Base-by-base conservation (phyloP, 2,113 vertebrate species). In the Zingel zingel region DNA sequence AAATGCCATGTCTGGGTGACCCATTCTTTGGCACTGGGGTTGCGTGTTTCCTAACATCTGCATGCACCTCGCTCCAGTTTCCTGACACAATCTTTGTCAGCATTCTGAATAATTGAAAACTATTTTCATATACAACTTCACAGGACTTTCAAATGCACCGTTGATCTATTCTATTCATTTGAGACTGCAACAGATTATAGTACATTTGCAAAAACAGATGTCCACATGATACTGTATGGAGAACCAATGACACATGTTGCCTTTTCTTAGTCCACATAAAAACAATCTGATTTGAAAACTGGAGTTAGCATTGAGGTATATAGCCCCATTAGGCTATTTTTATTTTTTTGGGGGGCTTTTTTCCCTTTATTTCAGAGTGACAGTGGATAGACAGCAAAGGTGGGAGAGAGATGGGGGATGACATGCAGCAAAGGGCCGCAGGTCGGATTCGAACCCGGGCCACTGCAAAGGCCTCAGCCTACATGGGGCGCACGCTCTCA, bases 201-300 rank as follows among this genome's bases (percentile, higher is more conserved):
- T 21, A 58, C 30, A 77, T 70, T 68, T 78, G 51, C 47, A 56
- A 72, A 82, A 57, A 45, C n/a, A 73, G 25, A 68, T 79, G 78
- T 53, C 19, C 68, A 65, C 48, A 83, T 77, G 54, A 82, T 36
- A 50, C 33, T 61, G 3, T 12, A n/a, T 15, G 18, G 57, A 57
- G 30, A 83, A 81, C 13, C 51, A 59, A 6, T 68, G 54, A 67
- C 68, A 81, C 66, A 81, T 81, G 73, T 62, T 75, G 61, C 58
- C 33, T 67, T 33, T 74, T 71, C 57, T 76, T 77, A 48, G 33
- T 56, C 18, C 54, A 63, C 14, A 72, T n/a, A 18, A 39, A 56
- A 30, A 57, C 65, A 51, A 56, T 25, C 19, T 10, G 48, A 77
- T 30, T 50, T 48, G 16, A 54, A 77, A 79, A 18, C 15, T 36